phyloP scores from a whole-genome alignment of 2,797 vertebrate genomes.

The Catharus ustulatus region DNA sequence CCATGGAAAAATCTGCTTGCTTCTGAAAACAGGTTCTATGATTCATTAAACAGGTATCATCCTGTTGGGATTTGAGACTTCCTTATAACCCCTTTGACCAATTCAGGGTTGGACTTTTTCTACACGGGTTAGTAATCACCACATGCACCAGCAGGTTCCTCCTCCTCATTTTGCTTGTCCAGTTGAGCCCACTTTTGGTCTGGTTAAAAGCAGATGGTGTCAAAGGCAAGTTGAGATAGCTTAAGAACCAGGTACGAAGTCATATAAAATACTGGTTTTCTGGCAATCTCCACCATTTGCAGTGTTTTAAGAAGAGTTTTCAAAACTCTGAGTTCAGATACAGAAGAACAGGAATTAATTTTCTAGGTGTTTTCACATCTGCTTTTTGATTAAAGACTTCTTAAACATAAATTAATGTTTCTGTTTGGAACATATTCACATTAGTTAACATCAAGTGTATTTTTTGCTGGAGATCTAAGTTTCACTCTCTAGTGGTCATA shows the following conservation, averaged over 20 bases:
- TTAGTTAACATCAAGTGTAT: not conserved
- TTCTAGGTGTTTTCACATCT: not conserved
- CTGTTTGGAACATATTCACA: not conserved
- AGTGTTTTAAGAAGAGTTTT: not conserved
- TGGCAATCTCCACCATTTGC: not conserved
- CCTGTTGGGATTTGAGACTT: constrained; percentile 77
- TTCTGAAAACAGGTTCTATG: constrained; percentile 87
- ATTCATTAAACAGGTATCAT: constrained; percentile 90
- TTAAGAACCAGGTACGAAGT: not conserved
- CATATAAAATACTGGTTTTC: not conserved
- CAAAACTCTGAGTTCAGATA: not conserved
- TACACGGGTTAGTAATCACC: constrained; percentile 79
- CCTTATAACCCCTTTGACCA: constrained; percentile 63
- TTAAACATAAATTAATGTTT: not conserved
- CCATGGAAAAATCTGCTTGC: constrained; percentile 90
- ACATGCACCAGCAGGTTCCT: not conserved
- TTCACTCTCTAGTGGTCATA: not conserved
- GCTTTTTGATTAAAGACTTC: not conserved
- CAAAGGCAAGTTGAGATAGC: not conserved
- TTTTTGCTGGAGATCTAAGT: not conserved
- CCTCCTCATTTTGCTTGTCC: not conserved
- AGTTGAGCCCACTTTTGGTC: not conserved
- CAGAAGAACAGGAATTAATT: not conserved
- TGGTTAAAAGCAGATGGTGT: not conserved
- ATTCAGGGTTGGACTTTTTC: constrained; percentile 72